Base-by-base conservation (phyloP, 2,797 vertebrate genomes). In the Phrynocephalus forsythii region DNA sequence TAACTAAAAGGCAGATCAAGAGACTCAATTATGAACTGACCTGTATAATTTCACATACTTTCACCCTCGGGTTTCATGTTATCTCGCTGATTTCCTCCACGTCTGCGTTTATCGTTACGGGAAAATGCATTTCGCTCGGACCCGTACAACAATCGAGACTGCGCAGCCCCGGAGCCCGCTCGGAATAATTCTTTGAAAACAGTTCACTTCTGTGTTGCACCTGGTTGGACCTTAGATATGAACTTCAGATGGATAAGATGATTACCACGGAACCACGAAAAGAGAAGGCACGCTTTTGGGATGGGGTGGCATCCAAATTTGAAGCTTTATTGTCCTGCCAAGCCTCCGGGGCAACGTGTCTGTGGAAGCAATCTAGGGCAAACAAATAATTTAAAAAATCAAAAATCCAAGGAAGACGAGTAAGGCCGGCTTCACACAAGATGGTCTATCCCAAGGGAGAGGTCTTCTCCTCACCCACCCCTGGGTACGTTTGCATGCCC, bases 201-300 rank as follows among this genome's bases (percentile, higher is more conserved):
- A 85, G 85, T 91, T 80, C 92, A 94, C 52, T 88, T 92, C 72
- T 80, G 79, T 92, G 94, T 91, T 84, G 79, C 20, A 52, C 85
- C 93, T 6, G 0, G 89, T 81, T 8, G 92, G 95, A 93, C 85
- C 91, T 95, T 92, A 86, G 94, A 94, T 93, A 90, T 90, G 95
- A 95, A 94, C 97, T 97, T 95, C 91, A 90, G 76, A 48, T 88
- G 67, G 87, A 81, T 83, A 77, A 87, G 3, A 89, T 91, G 93
- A 86, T 90, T 95, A 91, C 48, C 2, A 95, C 92, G 94, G 95
- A 66, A 92, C 92, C 87, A 77, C 94, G 93, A 93, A 93, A 97
- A 94, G 96, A 97, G 97, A 98, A 98, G 98, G 98, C 98, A 98
- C 98, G 95, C 93, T 66, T 92, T 44, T 82, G 88, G 88, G 86